Percentiles rank a stretch among this genome's conserved stretches.
phyloP scores from a whole-genome alignment of 1,140 invertebrate species.

The Phenacoccus solenopsis region DNA sequence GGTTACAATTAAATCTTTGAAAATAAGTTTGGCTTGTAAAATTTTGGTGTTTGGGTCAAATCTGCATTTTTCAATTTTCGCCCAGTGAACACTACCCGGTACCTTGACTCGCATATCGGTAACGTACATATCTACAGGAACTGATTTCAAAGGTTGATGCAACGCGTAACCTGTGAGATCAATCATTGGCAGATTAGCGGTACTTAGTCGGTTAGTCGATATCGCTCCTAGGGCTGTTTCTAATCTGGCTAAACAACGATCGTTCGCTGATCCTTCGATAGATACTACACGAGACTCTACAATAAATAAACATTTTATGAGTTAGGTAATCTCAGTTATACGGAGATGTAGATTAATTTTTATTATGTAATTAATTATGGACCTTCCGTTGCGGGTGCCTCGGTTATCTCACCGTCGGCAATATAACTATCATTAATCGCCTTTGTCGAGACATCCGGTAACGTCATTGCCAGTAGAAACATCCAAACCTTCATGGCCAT shows the following conservation, averaged over 20 bases:
- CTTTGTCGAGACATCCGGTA: constrained; percentile 14
- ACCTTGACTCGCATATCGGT: constrained; percentile 48
- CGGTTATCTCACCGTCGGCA: neutral
- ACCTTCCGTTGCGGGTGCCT: neutral
- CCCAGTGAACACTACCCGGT: constrained; percentile 34
- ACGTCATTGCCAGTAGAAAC: constrained; percentile 20
- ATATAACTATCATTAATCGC: neutral
- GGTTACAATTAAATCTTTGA: constrained; percentile 62
- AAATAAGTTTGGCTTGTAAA: constrained; percentile 55
- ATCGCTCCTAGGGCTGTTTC: constrained; percentile 22
- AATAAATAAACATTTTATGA: neutral
- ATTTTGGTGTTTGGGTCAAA: constrained; percentile 57
- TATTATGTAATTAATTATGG: neutral
- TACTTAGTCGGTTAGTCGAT: constrained; percentile 16
- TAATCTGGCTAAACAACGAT: constrained; percentile 20
- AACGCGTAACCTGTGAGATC: constrained; percentile 48
- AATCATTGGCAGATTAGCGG: constrained; percentile 27
- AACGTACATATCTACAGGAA: constrained; percentile 50
- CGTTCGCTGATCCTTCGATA: neutral
- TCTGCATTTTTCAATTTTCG: constrained; percentile 51
- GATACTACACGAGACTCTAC: constrained; percentile 1
- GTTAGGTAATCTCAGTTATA: neutral
- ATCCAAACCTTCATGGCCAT: constrained; percentile 22
- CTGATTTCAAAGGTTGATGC: constrained; percentile 43
- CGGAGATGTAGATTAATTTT: too few species aligned